Base-by-base conservation (phyloP, 2,888 invertebrate genomes). In the Mimumesa dahlbomi region DNA sequence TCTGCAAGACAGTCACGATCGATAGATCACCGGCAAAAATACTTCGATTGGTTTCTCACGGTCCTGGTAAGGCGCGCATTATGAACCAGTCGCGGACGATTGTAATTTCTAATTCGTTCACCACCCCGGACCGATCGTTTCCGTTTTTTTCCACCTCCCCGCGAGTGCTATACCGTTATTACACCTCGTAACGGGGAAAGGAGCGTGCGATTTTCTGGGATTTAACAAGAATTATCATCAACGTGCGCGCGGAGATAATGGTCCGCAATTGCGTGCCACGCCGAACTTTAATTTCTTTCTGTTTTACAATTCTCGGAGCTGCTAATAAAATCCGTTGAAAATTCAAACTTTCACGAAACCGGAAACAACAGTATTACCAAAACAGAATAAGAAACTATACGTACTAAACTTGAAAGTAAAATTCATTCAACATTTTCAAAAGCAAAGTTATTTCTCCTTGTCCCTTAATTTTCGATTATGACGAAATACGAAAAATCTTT, bases 41-140 rank as follows among this genome's bases (percentile, higher is more conserved):
- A 50, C 52, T 21, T 16, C 62, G 71, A 52, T 68, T 65, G 54
- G 71, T 81, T 85, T 86, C 86, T 84, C 86, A 86, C 86, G 86
- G 70, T 84, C 72, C 67, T 57, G 71, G 62, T 73, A 79, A 71
- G 75, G 77, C 56, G 59, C 54, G 50, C 43, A 63, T 70, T 74
- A 73, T 49, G 66, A 77, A 78, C 74, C 67, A 63, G 77, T 72
- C 71, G 48, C 18, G n/a, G 40, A 22, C 61, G 58, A 82, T 82
- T 74, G 61, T 79, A 79, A 82, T 79, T 82, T 82, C 73, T 77
- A 77, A 77, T 82, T 71, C 56, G 9, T 56, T 34, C 62, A 40
- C 56, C 70, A 67, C 40, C 43, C 45, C 58, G n/a, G 18, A 46
- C 36, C 34, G 34, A 48, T 9, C 9, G 16, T 50, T 50, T 34